These are phyloP conservation scores for Platichthys stellatus DNA, from an alignment of 2,113 vertebrate genomes.

Conservation along the genomic window DNA sequence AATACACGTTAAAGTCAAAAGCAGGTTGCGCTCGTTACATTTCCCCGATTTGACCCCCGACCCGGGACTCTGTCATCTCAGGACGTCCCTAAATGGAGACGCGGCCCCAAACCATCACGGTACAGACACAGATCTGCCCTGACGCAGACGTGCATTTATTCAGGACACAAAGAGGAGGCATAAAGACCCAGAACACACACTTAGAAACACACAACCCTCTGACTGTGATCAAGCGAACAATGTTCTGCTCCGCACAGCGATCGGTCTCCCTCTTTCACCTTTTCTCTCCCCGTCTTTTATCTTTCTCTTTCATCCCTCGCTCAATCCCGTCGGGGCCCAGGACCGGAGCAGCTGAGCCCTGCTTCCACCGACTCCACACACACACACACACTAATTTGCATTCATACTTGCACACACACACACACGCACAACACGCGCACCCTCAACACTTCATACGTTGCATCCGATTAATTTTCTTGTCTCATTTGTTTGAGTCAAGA, in stretches of 20 bases:
- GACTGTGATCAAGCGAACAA: constrained; percentile 88
- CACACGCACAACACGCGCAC: constrained; percentile 24
- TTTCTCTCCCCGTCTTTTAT: constrained; percentile 83
- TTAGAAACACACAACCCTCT: constrained; percentile 64
- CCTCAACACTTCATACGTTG: constrained; percentile 45
- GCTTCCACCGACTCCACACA: constrained; percentile 22
- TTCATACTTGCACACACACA: constrained; percentile 17
- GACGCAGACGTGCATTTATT: neutral
- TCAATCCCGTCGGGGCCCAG: constrained; percentile 51
- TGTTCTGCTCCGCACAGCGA: constrained; percentile 83
- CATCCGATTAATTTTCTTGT: constrained; percentile 67
- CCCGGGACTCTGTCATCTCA: neutral
- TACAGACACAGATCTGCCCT: neutral
- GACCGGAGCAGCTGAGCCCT: constrained; percentile 68
- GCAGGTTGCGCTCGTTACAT: neutral
- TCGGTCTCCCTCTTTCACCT: constrained; percentile 84
- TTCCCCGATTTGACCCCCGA: neutral
- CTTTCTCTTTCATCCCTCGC: constrained; percentile 77
- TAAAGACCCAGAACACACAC: constrained; percentile 6
- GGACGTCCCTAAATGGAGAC: neutral
- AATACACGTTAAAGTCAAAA: neutral
- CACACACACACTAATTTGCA: constrained; percentile 25
- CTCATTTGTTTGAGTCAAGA: constrained; percentile 74
- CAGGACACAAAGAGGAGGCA: neutral
- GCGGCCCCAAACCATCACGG: neutral